Evolutionary conservation across 2,888 invertebrate species (phyloP), one percentile per base, ranked within the genome.

Genomic region (Caenorhabditis becei): DNA sequence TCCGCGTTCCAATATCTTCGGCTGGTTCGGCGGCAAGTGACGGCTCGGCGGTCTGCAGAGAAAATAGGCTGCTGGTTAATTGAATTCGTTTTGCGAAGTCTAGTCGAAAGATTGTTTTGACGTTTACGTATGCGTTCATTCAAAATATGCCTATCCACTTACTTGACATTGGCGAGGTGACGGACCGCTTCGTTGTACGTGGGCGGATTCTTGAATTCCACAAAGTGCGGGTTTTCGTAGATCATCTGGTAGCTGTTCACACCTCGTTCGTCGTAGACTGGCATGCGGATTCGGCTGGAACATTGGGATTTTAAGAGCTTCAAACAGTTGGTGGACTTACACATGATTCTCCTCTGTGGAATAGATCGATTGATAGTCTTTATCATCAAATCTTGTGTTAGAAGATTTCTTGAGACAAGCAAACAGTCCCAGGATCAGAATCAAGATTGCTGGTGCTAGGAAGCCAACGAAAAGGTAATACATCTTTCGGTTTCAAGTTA

Each of bases 1-100:
- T 47, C 54, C 66, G 28, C 67, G 70, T 58, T 75, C 75, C 65
- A 80, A 58, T 53, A 80, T 63, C 41, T 61, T 58, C 23, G 80
- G 80, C 53, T 74, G 80, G 61, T 80, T 80, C 59, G 80, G 80
- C 26, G 80, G 80, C 65, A 80, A 66, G 66, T 80, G 80, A 20
- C 79, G 72, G 56, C 78, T 71, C 44, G 70, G 65, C 14, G 71
- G 51, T 77, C 77, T 69, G 69, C 26, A 66, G 47, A 44, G 26
- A 53, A 18, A 53, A 53, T 37, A 32, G 14, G 24, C 8, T 2
- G 24, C 35, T 23, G 28, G 20, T 78, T 63, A 65, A 71, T 71
- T 78, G 53, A 53, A 63, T 65, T 71, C 16, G 1, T 47, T 14
- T 10, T 16, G n/a, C 7, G 20, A 7, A 37, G 28, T 26, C 37